Percentiles rank a stretch among this genome's conserved stretches.
These are phyloP conservation scores for Thaumetopoea pityocampa DNA, from an alignment of 1,140 invertebrate species.

Conservation along the genomic window DNA sequence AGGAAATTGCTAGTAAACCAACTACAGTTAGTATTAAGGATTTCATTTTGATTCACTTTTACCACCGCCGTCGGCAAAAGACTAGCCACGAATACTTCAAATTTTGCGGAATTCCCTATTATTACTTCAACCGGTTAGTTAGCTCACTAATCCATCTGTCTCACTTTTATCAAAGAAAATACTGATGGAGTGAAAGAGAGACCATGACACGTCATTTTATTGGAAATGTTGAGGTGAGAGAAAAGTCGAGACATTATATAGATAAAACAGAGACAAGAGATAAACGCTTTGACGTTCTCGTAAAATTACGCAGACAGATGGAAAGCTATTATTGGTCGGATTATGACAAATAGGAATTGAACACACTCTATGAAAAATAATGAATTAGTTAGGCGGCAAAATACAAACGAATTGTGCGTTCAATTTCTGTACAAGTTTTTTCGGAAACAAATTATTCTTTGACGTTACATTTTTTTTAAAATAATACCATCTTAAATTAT, in stretches of 20 bases:
- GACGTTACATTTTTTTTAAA: too few relatives aligned
- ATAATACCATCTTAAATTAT: too few relatives aligned
- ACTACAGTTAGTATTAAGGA: slow-evolving; percentile 66
- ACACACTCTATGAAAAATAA: slow-evolving; percentile 54
- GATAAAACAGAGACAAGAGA: slow-evolving; percentile 34
- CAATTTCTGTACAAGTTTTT: background rate
- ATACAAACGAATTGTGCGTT: slow-evolving; percentile 1
- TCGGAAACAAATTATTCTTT: too few relatives aligned
- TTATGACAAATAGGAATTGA: slow-evolving; percentile 54
- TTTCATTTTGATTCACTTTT: slow-evolving; percentile 73
- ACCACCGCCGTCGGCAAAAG: slow-evolving; percentile 51
- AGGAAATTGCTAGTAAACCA: slow-evolving; percentile 73
- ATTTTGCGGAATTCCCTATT: slow-evolving; percentile 58
- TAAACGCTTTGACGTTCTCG: slow-evolving; percentile 34
- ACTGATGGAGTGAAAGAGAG: slow-evolving; percentile 27
- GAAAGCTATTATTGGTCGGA: slow-evolving; percentile 72
- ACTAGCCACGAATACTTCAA: slow-evolving; percentile 69
- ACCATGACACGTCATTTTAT: slow-evolving; percentile 20
- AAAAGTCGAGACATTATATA: slow-evolving; percentile 23
- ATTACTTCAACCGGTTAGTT: slow-evolving; percentile 46
- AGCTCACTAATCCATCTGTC: slow-evolving; percentile 29
- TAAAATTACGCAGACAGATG: slow-evolving; percentile 77
- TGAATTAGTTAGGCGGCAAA: slow-evolving; percentile 36
- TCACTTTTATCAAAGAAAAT: slow-evolving; percentile 19
- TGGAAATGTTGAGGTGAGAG: slow-evolving; percentile 22